Base-by-base conservation (phyloP, 2,113 vertebrate genomes). In the Galemys pyrenaicus region DNA sequence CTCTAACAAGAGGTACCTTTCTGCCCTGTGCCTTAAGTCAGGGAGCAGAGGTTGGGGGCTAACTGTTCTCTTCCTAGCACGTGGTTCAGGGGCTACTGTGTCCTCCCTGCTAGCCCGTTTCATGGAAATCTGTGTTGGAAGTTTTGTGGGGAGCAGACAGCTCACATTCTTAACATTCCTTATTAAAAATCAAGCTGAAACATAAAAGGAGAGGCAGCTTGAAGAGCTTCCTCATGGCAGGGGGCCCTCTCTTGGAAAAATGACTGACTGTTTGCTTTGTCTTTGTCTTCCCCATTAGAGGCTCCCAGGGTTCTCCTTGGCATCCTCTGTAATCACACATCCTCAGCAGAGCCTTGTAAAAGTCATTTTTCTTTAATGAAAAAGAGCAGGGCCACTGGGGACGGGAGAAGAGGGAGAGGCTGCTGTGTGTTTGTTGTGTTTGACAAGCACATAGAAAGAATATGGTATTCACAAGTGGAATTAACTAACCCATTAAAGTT, bases 181-280 rank as follows among this genome's bases (percentile, higher is more conserved):
- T 95, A 96, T 98, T 96, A 97, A 97, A 96, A 85, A 10, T 91
- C 62, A 98, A 97, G 97, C 96, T 91, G 97, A 91, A 96, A 85
- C 73, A 62, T 22, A 60, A 68, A 87, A 94, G 37, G 51, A 92
- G 15, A 95, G 46, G 15, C 1, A 87, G 28, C 86, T 88, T 70
- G 65, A 94, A 92, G 30, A 37, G 93, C 19, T 87, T 96, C 51
- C 86, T 68, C 94, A 44, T 49, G 70, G 86, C 96, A 93, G 96
- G 95, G 95, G 87, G 71, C 79, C 51, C 80, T 87, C 77, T 96
- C 87, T 95, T 0, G 4, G 73, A 95, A 73, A 86, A 98, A 95
- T 0, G 0, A 87, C 79, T 73, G 64, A 81, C 85, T 58, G 56
- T 96, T 96, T 90, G 22, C 64, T 97, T 78, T 96, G 89, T 96